Conservation (phyloP, 37 sponge, comb jelly and placozoan species). For the Ianthella basta region DNA sequence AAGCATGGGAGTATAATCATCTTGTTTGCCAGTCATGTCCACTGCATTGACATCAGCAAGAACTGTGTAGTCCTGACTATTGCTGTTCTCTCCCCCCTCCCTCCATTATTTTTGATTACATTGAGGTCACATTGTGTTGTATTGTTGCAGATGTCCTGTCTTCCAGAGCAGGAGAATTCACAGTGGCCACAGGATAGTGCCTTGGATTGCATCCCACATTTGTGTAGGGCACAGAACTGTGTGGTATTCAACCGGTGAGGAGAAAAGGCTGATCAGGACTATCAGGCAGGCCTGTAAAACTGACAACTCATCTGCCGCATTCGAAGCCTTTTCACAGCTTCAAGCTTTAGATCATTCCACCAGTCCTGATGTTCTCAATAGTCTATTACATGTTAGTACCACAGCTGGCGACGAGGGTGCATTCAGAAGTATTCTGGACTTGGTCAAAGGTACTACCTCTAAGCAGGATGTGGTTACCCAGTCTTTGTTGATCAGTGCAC, state of each 20-base stretch:
- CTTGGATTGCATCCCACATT: no score
- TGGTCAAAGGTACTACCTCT: background rate
- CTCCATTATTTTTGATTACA: no score
- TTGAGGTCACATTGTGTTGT: no score
- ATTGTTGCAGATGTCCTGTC: no score
- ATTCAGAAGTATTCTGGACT: background rate
- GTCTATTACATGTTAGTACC: background rate
- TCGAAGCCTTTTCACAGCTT: background rate
- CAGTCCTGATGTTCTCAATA: background rate
- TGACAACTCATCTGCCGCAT: background rate
- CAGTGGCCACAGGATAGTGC: no score
- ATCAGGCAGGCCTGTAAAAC: constrained; percentile 21
- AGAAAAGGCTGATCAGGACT: background rate
- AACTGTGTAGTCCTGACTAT: no score
- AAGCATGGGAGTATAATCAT: no score
- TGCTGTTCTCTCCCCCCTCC: no score
- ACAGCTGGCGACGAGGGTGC: background rate
- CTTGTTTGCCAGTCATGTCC: no score
- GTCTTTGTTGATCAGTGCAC: background rate
- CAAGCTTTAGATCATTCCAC: background rate
- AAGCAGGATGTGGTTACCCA: background rate
- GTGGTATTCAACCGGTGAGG: background rate
- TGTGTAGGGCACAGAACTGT: no score
- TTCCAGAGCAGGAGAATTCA: no score
- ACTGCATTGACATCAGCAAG: no score